These are phyloP conservation scores for Geothlypis trichas DNA, from an alignment of 2,113 vertebrate genomes.

Conservation along the genomic window DNA sequence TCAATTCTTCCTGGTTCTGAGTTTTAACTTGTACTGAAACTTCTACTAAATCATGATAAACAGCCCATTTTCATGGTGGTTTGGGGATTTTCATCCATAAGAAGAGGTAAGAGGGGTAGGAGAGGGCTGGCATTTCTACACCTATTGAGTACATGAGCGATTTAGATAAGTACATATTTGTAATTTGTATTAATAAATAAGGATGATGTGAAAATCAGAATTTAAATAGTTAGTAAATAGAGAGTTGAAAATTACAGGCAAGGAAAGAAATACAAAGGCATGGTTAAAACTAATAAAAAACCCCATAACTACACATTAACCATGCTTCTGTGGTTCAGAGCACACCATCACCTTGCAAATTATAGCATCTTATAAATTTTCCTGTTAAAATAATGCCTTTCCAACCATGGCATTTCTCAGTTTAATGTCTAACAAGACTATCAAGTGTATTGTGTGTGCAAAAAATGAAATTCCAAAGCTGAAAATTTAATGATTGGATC, in stretches of 20 bases:
- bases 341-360: not conserved
- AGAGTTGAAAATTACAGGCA: not conserved
- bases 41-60: not conserved
- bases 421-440: not conserved
- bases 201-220: not conserved
- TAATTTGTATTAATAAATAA: not conserved
- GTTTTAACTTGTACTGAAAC: not conserved
- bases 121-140: not conserved
- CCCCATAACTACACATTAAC: not conserved
- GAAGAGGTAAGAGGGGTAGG: not conserved
- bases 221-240: not conserved
- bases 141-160: not conserved
- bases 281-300: not conserved
- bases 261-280: not conserved
- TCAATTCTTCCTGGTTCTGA: not conserved
- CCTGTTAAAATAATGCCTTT: not conserved
- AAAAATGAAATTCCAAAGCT: not conserved
- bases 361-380: not conserved
- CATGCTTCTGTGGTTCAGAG: not conserved
- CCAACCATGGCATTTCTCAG: not conserved
- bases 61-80: not conserved
- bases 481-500: not conserved
- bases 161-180: not conserved
- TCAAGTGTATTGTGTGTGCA: accelerated
- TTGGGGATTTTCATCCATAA: not conserved